These are phyloP conservation scores for Corella eumyota DNA, from an alignment of 23 tunicate genomes.

Conservation along the genomic window DNA sequence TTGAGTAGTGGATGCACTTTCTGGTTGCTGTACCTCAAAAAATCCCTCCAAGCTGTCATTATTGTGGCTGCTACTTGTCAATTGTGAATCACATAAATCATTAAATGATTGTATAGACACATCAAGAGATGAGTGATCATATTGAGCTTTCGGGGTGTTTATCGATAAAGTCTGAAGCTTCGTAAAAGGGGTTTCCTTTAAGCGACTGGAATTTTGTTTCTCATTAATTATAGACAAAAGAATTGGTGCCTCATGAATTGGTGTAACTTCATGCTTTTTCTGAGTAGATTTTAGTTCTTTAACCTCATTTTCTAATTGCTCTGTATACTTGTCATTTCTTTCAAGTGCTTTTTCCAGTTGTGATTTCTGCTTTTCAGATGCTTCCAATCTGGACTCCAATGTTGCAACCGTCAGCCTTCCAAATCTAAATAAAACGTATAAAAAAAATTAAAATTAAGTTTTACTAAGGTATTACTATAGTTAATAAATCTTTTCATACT, in stretches of 20 bases:
- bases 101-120: no score
- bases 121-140: no score
- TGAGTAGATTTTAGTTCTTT: neutral
- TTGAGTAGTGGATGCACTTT: no score
- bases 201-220: no score
- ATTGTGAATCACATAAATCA: no score
- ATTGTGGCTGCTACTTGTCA: no score
- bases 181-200: no score
- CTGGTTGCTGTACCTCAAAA: no score
- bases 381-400: constrained; percentile 42
- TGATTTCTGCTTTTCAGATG: constrained; percentile 35
- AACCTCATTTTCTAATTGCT: constrained; percentile 31
- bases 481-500: constrained; percentile 6
- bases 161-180: no score
- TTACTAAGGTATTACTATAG: neutral
- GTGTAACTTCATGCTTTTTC: neutral
- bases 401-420: constrained; percentile 74
- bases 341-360: constrained; percentile 58
- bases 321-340: constrained; percentile 37
- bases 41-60: no score
- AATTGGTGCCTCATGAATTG: neutral
- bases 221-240: constrained; percentile 10
- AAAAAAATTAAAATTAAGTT: neutral
- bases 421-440: constrained; percentile 13
- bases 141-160: no score